Base-by-base conservation (phyloP, 92 coral and sea anemone genomes). In the Parazoanthus swiftii region DNA sequence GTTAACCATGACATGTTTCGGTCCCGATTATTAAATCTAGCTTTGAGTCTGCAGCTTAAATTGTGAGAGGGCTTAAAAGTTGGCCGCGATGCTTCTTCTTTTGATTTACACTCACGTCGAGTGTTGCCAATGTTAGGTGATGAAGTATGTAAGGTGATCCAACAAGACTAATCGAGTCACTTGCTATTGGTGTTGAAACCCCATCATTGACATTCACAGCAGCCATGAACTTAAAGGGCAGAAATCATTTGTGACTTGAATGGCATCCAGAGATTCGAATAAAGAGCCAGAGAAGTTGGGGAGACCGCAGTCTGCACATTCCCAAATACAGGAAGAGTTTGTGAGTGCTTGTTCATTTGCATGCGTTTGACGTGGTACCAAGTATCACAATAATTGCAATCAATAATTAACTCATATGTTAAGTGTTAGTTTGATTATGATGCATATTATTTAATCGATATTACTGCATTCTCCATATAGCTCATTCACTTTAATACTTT, bases 1-100 rank as follows among this genome's bases (percentile, higher is more conserved):
- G 89, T 88, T 37, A 91, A 85, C 93, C 93, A 91, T 29, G 33
- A 29, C 33, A 29, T 58, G 91, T 80, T 84, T 91, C 93, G 14
- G 93, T 90, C 20, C 85, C 88, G 48, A 75, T 75, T 75, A 75
- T 75, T 75, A 75, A 42, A 36, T 75, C 79, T 38, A 51, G 79
- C 44, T 75, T 75, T 38, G 10, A 42, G 29, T 38, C 80, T 42
- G 80, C 25, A 76, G 54, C 54, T 76, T 29, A 29, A 42, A 76
- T 76, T 76, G 56, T 20, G 51, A 39, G 11, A 51, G 58, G 58
- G 14, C 16, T 51, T 51, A 16, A 3, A 10, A 10, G 0, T 73
- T 35, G 42, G 77, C 44, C 46, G 21, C 36, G 21, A 73, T 73
- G 21, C 29, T 77, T 76, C 35, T 18, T 76, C 80, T 76, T 29